Conservation (phyloP, 2,888 invertebrate species). For the Polylopha cassiicola region DNA sequence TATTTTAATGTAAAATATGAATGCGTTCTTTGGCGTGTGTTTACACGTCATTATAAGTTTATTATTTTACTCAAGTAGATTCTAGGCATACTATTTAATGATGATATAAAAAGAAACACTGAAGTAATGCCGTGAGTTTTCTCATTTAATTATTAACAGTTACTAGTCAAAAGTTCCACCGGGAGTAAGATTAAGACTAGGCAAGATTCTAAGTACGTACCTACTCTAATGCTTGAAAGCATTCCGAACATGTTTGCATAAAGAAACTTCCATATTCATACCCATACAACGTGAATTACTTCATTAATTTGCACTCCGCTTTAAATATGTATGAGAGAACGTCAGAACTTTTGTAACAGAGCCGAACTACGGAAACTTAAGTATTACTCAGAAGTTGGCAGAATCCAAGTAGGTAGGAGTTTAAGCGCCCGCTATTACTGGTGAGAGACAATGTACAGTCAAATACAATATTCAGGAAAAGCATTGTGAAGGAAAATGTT, state of each 20-base stretch:
- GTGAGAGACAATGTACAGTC: conserved; percentile 55
- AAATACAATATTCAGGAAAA: conserved; percentile 71
- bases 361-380: conserved; percentile 34
- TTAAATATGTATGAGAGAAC: conserved; percentile 59
- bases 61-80: no score
- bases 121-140: no score
- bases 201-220: no score
- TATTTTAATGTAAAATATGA: no score
- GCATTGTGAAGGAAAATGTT: conserved; percentile 67
- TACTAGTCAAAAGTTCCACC: neutral
- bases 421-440: conserved; percentile 49
- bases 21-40: no score
- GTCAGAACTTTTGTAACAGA: conserved; percentile 45
- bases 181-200: no score
- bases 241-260: conserved; percentile 12
- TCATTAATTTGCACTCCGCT: conserved; percentile 41
- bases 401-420: conserved; percentile 50
- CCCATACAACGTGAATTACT: conserved; percentile 31
- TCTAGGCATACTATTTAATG: no score
- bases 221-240: conserved; percentile 3
- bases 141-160: no score
- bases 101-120: no score
- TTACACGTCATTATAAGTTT: no score
- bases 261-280: conserved; percentile 21
- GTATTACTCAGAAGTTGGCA: conserved; percentile 43